Conservation (phyloP, 2,888 invertebrate genomes). For the Mechanitis messenoides region DNA sequence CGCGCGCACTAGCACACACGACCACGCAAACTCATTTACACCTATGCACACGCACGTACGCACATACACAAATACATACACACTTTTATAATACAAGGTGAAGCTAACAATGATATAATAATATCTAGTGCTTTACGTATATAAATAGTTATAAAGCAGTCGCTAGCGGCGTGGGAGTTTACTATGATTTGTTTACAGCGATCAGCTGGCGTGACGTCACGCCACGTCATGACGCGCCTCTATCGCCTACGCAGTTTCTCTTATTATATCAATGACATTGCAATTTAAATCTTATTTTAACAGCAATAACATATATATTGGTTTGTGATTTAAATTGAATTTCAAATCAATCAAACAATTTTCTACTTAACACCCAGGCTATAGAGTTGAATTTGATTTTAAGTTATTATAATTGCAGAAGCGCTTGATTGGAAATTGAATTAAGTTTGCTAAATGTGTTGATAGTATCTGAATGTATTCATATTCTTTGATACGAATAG, state of each 20-base stretch:
- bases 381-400: neutral
- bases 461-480: neutral
- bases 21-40: no score
- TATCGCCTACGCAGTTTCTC: conserved; percentile 16
- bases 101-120: no score
- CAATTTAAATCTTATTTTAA: conserved; percentile 1
- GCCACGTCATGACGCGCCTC: conserved; percentile 32
- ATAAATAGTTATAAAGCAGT: conserved; percentile 38
- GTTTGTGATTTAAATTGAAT: neutral
- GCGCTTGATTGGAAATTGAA: neutral
- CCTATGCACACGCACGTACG: no score
- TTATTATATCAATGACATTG: conserved; percentile 20
- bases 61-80: no score
- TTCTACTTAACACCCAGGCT: neutral
- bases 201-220: conserved; percentile 67
- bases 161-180: conserved; percentile 54
- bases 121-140: conserved; percentile 1
- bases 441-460: conserved; percentile 1
- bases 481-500: neutral
- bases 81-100: no score
- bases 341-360: neutral
- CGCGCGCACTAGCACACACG: no score
- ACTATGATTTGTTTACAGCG: conserved; percentile 73
- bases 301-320: neutral
- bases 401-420: neutral